Evolutionary conservation across 2,113 vertebrate species (phyloP), one percentile per base, ranked within the genome.

Genomic region (Calypte anna): DNA sequence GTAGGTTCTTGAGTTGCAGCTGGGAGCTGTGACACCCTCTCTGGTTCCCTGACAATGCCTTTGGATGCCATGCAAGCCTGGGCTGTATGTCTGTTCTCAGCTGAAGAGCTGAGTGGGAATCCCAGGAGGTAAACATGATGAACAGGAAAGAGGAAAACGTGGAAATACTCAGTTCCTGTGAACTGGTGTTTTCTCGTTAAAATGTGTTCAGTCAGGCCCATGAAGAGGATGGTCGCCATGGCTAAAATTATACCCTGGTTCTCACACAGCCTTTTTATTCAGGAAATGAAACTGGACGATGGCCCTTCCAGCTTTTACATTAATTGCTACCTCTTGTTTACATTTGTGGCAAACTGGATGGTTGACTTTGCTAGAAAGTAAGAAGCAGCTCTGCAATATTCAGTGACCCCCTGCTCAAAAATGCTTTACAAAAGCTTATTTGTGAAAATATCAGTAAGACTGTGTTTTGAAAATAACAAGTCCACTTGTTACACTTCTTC

Each of bases 121-220:
- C 2, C 33, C 21, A 1, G 3, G 55, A 88, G 38, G 68, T 83
- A 77, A 83, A 70, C 30, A n/a, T 30, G 48, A 48, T 0, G 0
- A 91, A 31, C 55, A 84, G 83, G 86, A 92, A 91, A 53, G 44
- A 88, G 72, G 53, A 90, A 77, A 86, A 94, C 63, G 64, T 31
- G 73, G 68, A 93, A 57, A 81, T 77, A 82, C 88, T 93, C 77
- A 40, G 66, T 82, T 94, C 62, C 81, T 86, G 40, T 68, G 77
- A 94, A 84, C 31, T 70, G 86, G 18, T 36, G 53, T 88, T 94
- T 93, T 91, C 91, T 92, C 73, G 82, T 91, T 91, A 94, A 93
- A 78, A 78, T 62, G 22, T 64, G 25, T 92, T 92, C 77, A 66
- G 58, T 84, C n/a, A 92, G 80, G n/a, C 36, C 77, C 58, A 43